Evolutionary conservation across 1,140 invertebrate species (phyloP).

Genomic region (Cydia splendana): DNA sequence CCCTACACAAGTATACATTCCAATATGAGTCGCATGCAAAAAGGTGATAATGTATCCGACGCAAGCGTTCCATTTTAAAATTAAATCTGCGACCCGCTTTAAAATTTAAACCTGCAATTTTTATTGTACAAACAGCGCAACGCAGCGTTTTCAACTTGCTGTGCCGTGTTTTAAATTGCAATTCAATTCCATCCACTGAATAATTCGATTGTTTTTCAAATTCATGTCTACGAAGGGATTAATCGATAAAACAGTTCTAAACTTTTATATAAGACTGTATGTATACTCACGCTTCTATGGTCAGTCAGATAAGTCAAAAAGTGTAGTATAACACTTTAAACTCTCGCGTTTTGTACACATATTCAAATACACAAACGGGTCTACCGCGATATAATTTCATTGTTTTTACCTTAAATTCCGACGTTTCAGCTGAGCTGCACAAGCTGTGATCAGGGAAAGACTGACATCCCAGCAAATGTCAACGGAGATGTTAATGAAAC

Average conservation of each 20-base stretch:
- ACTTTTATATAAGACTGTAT: too few species aligned
- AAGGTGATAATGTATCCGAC: background rate
- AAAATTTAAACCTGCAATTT: conserved; percentile 8
- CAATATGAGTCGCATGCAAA: conserved; percentile 13
- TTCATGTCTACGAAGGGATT: background rate
- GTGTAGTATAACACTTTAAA: too few species aligned
- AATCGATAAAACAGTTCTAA: background rate
- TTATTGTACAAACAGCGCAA: background rate
- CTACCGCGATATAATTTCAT: too few species aligned
- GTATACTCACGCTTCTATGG: too few species aligned
- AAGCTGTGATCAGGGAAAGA: too few species aligned
- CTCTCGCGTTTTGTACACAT: too few species aligned
- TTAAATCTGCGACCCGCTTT: conserved; percentile 18
- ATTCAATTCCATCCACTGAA: background rate
- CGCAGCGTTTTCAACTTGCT: conserved; percentile 2
- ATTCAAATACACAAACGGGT: too few species aligned
- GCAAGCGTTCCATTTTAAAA: conserved; percentile 3
- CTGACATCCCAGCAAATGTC: too few species aligned
- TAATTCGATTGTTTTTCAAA: background rate
- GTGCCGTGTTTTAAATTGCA: background rate
- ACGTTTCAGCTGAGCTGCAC: too few species aligned
- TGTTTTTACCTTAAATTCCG: too few species aligned
- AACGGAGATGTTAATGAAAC: too few species aligned
- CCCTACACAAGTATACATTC: background rate
- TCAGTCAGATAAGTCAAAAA: too few species aligned